These are phyloP conservation scores for Melanerpes aurifrons DNA, from an alignment of 2,113 vertebrate species.

Conservation along the genomic window DNA sequence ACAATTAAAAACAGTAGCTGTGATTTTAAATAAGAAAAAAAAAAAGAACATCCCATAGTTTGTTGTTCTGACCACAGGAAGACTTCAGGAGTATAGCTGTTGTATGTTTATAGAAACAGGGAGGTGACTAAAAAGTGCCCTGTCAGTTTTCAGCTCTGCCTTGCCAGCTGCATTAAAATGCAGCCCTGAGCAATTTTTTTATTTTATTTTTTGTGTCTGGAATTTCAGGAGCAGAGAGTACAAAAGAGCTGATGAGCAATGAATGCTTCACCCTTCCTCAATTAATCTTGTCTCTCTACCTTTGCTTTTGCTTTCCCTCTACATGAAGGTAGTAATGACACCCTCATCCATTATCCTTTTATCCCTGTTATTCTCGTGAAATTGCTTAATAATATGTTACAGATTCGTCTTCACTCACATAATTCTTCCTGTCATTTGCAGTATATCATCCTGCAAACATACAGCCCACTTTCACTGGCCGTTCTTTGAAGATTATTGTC, in stretches of 20 bases:
- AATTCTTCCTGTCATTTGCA: constrained; percentile 96
- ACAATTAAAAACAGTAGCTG: constrained; percentile 39
- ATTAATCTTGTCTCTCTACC: constrained; percentile 99
- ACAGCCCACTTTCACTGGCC: constrained; percentile 87
- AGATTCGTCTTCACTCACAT: constrained; percentile 93
- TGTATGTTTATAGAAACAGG: constrained; percentile 56
- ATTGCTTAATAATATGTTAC: constrained; percentile 98
- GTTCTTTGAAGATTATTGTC: constrained; percentile 94
- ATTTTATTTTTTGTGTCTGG: constrained; percentile 60
- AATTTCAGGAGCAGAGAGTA: constrained; percentile 81
- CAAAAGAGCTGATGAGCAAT: constrained; percentile 94
- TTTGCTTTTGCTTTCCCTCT: constrained; percentile 90
- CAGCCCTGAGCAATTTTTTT: constrained; percentile 69
- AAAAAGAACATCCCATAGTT: neutral
- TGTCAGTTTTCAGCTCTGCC: constrained; percentile 74
- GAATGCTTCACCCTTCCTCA: constrained; percentile 91
- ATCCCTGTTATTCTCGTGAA: constrained; percentile 94
- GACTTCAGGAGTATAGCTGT: constrained; percentile 22
- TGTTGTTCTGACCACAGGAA: constrained; percentile 32
- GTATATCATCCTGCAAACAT: constrained; percentile 95
- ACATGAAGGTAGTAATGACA: constrained; percentile 93
- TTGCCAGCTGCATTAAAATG: constrained; percentile 78
- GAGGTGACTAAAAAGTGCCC: constrained; percentile 78
- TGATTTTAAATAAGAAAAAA: neutral
- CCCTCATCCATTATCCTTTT: constrained; percentile 98